phyloP scores from a whole-genome alignment of 1,140 invertebrate species.

The Cyclargus thomasi region DNA sequence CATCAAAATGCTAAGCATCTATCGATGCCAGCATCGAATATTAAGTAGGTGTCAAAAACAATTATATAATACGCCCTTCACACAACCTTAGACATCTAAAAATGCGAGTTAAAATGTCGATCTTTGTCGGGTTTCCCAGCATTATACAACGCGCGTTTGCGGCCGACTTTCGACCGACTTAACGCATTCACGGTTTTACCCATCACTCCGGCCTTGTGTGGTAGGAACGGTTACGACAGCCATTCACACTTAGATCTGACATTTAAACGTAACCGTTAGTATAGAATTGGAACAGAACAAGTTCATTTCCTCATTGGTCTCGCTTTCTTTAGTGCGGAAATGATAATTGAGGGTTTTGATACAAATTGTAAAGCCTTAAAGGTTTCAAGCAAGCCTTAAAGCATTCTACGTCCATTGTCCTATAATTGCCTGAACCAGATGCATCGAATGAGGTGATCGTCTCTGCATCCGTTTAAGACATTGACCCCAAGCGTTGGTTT shows the following conservation, averaged over 20 bases:
- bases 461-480: too few species aligned
- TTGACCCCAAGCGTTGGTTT: slow-evolving; percentile 13
- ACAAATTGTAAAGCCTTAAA: too few species aligned
- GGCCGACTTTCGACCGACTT: slow-evolving; percentile 31
- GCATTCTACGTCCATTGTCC: too few species aligned
- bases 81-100: slow-evolving; percentile 6
- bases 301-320: too few species aligned
- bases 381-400: too few species aligned
- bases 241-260: background rate
- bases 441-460: background rate
- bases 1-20: too few species aligned
- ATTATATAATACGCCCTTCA: too few species aligned
- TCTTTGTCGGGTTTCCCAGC: slow-evolving; percentile 39
- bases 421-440: too few species aligned
- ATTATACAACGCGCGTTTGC: slow-evolving; percentile 36
- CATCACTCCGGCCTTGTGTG: slow-evolving; percentile 27
- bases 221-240: slow-evolving; percentile 4
- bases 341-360: too few species aligned
- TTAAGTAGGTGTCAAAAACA: too few species aligned
- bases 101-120: slow-evolving; percentile 15
- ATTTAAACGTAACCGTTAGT: background rate
- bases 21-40: too few species aligned
- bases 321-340: too few species aligned
- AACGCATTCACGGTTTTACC: slow-evolving; percentile 50
- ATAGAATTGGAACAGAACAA: background rate